phyloP scores from a whole-genome alignment of 2,888 invertebrate species.

The Nemapogon koenigi region DNA sequence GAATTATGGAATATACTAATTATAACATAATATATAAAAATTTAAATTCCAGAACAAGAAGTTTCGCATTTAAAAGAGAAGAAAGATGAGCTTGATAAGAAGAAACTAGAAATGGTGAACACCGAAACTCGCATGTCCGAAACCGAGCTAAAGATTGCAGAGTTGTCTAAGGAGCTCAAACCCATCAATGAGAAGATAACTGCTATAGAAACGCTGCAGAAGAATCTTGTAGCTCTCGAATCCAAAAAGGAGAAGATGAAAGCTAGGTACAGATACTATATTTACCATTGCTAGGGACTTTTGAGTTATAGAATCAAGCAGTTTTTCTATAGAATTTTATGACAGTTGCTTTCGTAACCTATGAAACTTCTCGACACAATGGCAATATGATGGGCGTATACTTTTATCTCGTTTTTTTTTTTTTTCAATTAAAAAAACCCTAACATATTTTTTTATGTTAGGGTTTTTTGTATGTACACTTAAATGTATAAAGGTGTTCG shows the following conservation, averaged over 20 bases:
- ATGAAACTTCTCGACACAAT: no score
- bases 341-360: no score
- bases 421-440: no score
- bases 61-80: slow-evolving; percentile 58
- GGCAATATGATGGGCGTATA: no score
- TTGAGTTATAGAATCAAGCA: no score
- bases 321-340: no score
- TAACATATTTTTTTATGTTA: no score
- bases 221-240: slow-evolving; percentile 57
- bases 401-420: no score
- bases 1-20: not conserved
- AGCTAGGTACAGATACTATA: slow-evolving; percentile 42
- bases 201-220: slow-evolving; percentile 58
- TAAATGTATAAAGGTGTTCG: no score
- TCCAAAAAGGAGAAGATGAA: slow-evolving; percentile 62
- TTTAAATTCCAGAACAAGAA: slow-evolving; percentile 41
- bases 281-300: not conserved
- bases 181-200: slow-evolving; percentile 59
- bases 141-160: slow-evolving; percentile 63
- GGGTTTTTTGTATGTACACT: no score
- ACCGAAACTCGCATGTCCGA: slow-evolving; percentile 68
- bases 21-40: not conserved
- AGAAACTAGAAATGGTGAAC: slow-evolving; percentile 60
- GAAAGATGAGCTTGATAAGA: slow-evolving; percentile 68
- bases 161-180: slow-evolving; percentile 60